Evolutionary conservation across 2,113 vertebrate species (phyloP).

Genomic region (Dryoscopus gambensis): DNA sequence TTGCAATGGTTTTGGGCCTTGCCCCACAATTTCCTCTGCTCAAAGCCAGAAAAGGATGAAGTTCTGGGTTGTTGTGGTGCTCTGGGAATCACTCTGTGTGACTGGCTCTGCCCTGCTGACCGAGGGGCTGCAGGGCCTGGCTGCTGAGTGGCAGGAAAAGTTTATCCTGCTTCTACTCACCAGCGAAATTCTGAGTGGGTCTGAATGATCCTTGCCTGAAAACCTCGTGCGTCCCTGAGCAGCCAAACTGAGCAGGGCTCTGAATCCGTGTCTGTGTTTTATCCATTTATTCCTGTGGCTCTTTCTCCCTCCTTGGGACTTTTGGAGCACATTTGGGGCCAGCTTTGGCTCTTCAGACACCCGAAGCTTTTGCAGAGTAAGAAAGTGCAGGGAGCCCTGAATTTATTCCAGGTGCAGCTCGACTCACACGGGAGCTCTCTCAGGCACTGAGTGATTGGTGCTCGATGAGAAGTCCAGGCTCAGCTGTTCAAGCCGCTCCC

Average conservation of each 20-base stretch:
- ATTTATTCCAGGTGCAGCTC: background rate
- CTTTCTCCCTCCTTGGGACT: background rate
- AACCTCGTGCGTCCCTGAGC: background rate
- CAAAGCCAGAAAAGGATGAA: background rate
- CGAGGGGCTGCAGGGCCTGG: background rate
- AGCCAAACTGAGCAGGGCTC: background rate
- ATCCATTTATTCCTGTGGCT: accelerated
- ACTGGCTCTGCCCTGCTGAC: background rate
- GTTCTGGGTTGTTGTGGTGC: background rate
- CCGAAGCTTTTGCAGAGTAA: background rate
- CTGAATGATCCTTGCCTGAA: background rate
- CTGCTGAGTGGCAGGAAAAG: background rate
- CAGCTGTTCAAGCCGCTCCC: background rate
- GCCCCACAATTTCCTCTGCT: background rate
- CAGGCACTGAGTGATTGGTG: background rate
- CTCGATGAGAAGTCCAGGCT: background rate
- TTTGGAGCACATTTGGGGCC: background rate
- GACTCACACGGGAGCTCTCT: background rate
- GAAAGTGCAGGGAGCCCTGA: background rate
- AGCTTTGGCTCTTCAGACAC: background rate
- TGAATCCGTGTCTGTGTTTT: background rate
- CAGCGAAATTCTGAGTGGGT: background rate
- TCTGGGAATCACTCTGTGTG: background rate
- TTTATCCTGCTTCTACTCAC: background rate
- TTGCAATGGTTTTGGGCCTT: background rate